A percentile compares a stretch with the other conserved stretches of the same genome.
Conservation (phyloP, 2,113 vertebrate species). For the Leptobrachium ailaonicum region DNA sequence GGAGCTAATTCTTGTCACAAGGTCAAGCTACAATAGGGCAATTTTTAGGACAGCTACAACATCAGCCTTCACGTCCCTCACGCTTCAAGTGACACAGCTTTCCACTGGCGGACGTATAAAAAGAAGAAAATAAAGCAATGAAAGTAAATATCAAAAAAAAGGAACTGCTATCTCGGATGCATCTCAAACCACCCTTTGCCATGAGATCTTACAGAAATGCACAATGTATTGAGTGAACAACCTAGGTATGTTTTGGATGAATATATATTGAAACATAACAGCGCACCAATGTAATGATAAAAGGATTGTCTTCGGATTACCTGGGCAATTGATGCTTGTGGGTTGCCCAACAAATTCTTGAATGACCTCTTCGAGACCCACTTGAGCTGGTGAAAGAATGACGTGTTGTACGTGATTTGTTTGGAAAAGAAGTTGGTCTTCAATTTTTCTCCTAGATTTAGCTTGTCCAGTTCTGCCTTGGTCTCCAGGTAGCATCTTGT, state of each 20-base stretch:
- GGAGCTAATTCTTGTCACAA: conserved; percentile 55
- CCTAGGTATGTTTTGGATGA: too few relatives aligned
- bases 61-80: not conserved
- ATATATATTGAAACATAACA: too few relatives aligned
- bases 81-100: too few relatives aligned
- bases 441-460: conserved; percentile 60
- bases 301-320: conserved; percentile 57
- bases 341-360: conserved; percentile 83
- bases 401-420: conserved; percentile 77
- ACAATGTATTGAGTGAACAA: too few relatives aligned
- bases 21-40: conserved; percentile 58
- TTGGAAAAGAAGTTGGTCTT: conserved; percentile 51
- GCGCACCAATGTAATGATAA: too few relatives aligned
- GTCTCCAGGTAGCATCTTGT: conserved; percentile 67
- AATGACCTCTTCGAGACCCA: conserved; percentile 87
- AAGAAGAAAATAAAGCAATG: too few relatives aligned
- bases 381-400: conserved; percentile 85
- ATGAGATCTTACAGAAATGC: too few relatives aligned
- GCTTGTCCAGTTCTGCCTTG: conserved; percentile 67
- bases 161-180: too few relatives aligned
- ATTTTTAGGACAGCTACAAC: conserved; percentile 18
- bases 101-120: too few relatives aligned
- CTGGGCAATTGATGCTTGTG: conserved; percentile 90
- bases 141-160: too few relatives aligned
- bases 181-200: too few relatives aligned